Conservation (phyloP, 2,888 invertebrate species). For the Lochmaea capreae region DNA sequence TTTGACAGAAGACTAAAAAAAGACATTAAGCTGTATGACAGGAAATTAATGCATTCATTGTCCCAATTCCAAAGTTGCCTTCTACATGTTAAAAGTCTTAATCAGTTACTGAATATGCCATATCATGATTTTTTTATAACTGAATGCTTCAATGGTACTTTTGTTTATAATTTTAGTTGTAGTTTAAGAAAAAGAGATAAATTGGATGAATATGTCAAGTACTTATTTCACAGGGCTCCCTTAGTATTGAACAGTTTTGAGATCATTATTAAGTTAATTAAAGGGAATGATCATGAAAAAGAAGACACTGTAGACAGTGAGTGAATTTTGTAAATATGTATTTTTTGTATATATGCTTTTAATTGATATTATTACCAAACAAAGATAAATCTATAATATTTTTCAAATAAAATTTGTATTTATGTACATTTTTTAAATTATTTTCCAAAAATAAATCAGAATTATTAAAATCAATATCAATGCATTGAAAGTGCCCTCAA, state of each 20-base stretch:
- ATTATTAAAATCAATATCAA: too few relatives aligned
- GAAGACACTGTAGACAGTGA: neutral
- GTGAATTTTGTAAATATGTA: constrained; percentile 15
- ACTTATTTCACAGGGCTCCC: constrained; percentile 43
- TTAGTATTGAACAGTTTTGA: constrained; percentile 31
- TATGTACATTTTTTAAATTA: neutral
- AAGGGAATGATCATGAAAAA: constrained; percentile 9
- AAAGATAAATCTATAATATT: neutral
- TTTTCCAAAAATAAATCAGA: too few relatives aligned
- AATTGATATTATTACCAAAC: constrained; percentile 11
- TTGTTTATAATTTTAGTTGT: constrained; percentile 78
- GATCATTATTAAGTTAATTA: constrained; percentile 30
- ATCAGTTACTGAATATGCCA: constrained; percentile 73
- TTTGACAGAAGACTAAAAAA: constrained; percentile 68
- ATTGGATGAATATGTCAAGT: constrained; percentile 50
- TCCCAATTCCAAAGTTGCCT: constrained; percentile 77
- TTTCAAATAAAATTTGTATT: neutral
- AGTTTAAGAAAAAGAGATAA: constrained; percentile 67
- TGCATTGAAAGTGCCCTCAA: too few relatives aligned
- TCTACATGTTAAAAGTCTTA: constrained; percentile 71
- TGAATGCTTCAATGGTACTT: constrained; percentile 80
- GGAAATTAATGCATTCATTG: constrained; percentile 71
- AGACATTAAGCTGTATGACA: constrained; percentile 70
- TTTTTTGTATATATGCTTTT: constrained; percentile 15
- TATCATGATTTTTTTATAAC: constrained; percentile 70